These are phyloP conservation scores for Capitulum mitella DNA, from an alignment of 2,888 invertebrate species.

Conservation along the genomic window DNA sequence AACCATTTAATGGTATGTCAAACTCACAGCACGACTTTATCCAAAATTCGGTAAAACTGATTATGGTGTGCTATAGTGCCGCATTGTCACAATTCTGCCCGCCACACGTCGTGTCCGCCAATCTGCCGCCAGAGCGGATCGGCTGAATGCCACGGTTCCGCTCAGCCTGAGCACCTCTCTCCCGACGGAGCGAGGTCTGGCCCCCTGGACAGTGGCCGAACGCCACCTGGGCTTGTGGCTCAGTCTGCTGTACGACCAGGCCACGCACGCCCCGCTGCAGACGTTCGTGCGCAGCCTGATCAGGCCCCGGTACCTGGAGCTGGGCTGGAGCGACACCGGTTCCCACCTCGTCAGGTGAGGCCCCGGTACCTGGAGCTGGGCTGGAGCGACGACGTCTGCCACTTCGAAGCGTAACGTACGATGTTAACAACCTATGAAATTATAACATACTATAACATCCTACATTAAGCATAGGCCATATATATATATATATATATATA, in stretches of 20 bases:
- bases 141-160: conserved; percentile 57
- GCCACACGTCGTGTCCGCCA: too few species aligned
- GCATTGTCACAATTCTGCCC: too few species aligned
- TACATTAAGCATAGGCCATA: too few species aligned
- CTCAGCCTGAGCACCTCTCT: conserved; percentile 60
- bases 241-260: conserved; percentile 60
- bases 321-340: conserved; percentile 59
- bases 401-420: too few species aligned
- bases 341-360: conserved; percentile 57
- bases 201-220: conserved; percentile 75
- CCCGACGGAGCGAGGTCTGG: conserved; percentile 63
- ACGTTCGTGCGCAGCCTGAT: conserved; percentile 54
- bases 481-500: too few species aligned
- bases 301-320: conserved; percentile 52
- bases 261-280: conserved; percentile 60
- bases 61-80: too few species aligned
- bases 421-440: too few species aligned
- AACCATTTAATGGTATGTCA: too few species aligned
- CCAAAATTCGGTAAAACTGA: too few species aligned
- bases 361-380: conserved; percentile 50
- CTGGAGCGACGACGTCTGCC: conserved; percentile 57
- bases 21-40: too few species aligned
- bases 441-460: too few species aligned
- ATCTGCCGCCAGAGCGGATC: conserved; percentile 51
- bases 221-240: conserved; percentile 66